Percentiles rank a stretch among this genome's conserved stretches.
Conservation (phyloP, 2,113 vertebrate genomes). For the Sprattus sprattus region DNA sequence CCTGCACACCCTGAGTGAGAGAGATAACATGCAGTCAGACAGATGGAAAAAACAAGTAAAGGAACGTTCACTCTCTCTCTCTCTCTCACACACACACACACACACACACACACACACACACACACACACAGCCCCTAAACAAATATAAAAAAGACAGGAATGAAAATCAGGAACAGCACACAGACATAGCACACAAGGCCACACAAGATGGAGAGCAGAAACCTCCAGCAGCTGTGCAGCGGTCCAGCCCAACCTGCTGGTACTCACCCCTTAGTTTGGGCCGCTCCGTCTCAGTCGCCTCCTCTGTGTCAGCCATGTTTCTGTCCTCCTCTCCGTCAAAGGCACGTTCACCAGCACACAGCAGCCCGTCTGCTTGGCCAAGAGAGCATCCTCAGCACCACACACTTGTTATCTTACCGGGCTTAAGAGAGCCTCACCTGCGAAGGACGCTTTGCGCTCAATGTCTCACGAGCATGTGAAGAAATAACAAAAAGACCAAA, state of each 20-base stretch:
- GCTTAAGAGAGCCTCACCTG: not conserved
- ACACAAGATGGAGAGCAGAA: not conserved
- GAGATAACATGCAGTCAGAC: constrained; percentile 38
- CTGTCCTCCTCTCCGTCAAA: constrained; percentile 20
- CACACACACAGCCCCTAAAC: not conserved
- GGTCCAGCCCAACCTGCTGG: not conserved
- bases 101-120: constrained; percentile 31
- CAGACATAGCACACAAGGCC: not conserved
- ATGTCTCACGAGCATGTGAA: not conserved
- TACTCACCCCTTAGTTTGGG: constrained; percentile 44
- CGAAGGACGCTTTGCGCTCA: not conserved
- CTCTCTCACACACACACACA: constrained; percentile 15
- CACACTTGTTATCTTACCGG: not conserved
- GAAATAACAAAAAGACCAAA: not conserved
- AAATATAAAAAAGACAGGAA: not conserved
- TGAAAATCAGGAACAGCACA: not conserved
- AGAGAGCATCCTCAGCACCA: not conserved
- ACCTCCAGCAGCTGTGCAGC: not conserved
- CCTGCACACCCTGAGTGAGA: constrained; percentile 34
- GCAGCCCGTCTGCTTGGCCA: not conserved
- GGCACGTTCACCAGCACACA: constrained; percentile 13
- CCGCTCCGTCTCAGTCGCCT: constrained; percentile 30
- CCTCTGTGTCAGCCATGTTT: constrained; percentile 37
- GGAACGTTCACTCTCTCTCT: not conserved
- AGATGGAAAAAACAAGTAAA: not conserved